phyloP scores from a whole-genome alignment of 1,140 invertebrate species.

The Bombus affinis region DNA sequence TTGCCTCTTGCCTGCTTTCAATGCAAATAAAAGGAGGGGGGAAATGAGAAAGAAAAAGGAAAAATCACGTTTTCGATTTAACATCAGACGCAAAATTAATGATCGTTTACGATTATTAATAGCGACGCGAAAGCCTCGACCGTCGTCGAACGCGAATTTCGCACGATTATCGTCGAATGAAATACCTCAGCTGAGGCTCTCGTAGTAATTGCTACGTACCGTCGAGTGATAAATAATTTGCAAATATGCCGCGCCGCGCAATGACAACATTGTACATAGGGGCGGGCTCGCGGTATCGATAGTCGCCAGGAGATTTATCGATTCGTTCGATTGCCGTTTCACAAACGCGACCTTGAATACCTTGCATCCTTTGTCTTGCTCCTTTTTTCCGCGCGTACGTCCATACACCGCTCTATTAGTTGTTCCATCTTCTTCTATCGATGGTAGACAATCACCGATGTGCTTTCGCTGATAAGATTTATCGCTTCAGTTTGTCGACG shows the following conservation, averaged over 20 bases:
- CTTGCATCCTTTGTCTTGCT: conserved; percentile 24
- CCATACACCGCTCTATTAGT: conserved; percentile 19
- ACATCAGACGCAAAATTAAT: conserved; percentile 4
- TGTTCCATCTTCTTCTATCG: not conserved
- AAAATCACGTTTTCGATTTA: conserved; percentile 9
- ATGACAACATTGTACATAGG: conserved; percentile 33
- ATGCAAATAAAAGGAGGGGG: not conserved
- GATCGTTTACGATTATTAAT: conserved; percentile 42
- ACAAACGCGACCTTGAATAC: conserved; percentile 23
- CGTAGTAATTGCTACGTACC: conserved; percentile 56
- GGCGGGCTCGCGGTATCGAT: not conserved
- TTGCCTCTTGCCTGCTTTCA: no score
- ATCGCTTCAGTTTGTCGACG: conserved; percentile 23
- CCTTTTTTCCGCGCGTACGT: not conserved
- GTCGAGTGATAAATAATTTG: conserved; percentile 63
- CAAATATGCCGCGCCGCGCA: conserved; percentile 28
- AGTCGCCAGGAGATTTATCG: conserved; percentile 38
- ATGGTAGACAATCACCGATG: not conserved
- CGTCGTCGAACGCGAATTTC: conserved; percentile 5
- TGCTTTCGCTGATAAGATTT: conserved; percentile 19
- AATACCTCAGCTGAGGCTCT: conserved; percentile 36
- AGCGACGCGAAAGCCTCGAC: not conserved
- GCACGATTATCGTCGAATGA: conserved; percentile 28
- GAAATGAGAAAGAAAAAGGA: not conserved
- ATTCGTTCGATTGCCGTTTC: conserved; percentile 31